These are phyloP conservation scores for Melolontha melolontha DNA, from an alignment of 2,888 invertebrate species.

Conservation along the genomic window DNA sequence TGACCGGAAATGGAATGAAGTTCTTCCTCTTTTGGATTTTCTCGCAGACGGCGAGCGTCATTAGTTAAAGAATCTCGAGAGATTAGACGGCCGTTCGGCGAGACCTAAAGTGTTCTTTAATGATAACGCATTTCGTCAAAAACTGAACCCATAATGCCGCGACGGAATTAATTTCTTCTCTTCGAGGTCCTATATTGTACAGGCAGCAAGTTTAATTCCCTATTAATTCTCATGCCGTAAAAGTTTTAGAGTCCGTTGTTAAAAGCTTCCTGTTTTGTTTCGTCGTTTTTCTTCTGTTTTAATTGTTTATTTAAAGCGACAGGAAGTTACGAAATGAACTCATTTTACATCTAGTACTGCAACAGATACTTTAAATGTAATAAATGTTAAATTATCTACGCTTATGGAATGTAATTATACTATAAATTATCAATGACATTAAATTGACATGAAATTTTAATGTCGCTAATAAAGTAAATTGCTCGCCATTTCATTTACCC, in stretches of 20 bases:
- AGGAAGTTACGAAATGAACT: conserved; percentile 9
- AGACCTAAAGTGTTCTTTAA: conserved; percentile 51
- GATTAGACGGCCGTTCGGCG: conserved; percentile 45
- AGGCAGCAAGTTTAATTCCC: conserved; percentile 50
- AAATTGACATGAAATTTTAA: conserved; percentile 30
- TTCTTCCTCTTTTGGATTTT: conserved; percentile 44
- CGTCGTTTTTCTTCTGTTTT: conserved; percentile 16
- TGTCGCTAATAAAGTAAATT: conserved; percentile 32
- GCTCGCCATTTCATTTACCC: conserved; percentile 17
- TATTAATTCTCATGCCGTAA: conserved; percentile 46
- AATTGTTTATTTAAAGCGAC: conserved; percentile 22
- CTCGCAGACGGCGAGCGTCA: conserved; percentile 43
- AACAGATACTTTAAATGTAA: conserved; percentile 26
- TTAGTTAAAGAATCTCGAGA: conserved; percentile 47
- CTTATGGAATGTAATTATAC: conserved; percentile 15
- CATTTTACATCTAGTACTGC: background rate
- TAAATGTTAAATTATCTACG: conserved; percentile 25
- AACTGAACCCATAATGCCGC: conserved; percentile 48
- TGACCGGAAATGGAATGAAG: conserved; percentile 52
- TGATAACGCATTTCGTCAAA: conserved; percentile 53
- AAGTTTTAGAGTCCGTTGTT: conserved; percentile 24
- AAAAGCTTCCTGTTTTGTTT: conserved; percentile 35
- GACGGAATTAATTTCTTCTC: conserved; percentile 50
- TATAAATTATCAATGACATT: conserved; percentile 36
- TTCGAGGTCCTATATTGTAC: conserved; percentile 30